Base-by-base conservation (phyloP, 2,113 vertebrate species). In the Rousettus leschenaultii region DNA sequence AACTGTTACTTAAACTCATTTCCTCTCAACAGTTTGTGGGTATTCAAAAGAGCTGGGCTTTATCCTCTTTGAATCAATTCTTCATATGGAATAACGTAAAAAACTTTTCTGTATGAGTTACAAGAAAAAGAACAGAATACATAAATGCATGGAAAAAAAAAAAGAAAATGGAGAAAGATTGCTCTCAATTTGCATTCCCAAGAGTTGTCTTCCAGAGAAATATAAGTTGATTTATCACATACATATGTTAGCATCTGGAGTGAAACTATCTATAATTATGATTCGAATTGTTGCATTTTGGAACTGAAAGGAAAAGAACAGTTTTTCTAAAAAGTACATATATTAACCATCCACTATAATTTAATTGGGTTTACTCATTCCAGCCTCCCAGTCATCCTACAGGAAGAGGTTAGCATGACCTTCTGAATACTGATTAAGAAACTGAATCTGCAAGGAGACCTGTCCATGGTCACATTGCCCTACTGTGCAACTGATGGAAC, bases 201-300 rank as follows among this genome's bases (percentile, higher is more conserved):
- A 77, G 77, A 73, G 59, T n/a, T 91, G 59, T 53, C 33, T 87
- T 93, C 70, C 73, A 87, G 30, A 83, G 71, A 96, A 93, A 97
- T 30, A 91, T 40, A 93, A 95, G 73, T 35, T 95, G 74, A 89
- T 93, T 96, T 94, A 95, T 91, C 66, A 84, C 73, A 86, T 53
- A 83, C 75, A 93, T 68, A 92, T 94, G 53, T 88, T n/a, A 90
- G 80, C 38, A 89, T 86, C 91, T 89, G 94, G 53, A 92, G 26
- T 26, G 15, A 83, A 94, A 71, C 35, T 51, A 65, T 91, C 68
- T 82, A 45, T 43, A 85, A 68, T 92, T 85, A 61, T 26, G 55
- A 82, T 92, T 30, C 43, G 68, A 79, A 79, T 18, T 61, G 13
- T 63, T 97, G 53, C 30, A 70, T 93, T 77, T 86, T 9, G 71